Percentiles rank a stretch among this genome's conserved stretches.
Conservation (phyloP, 2,888 invertebrate genomes). For the Lasiommata megera region DNA sequence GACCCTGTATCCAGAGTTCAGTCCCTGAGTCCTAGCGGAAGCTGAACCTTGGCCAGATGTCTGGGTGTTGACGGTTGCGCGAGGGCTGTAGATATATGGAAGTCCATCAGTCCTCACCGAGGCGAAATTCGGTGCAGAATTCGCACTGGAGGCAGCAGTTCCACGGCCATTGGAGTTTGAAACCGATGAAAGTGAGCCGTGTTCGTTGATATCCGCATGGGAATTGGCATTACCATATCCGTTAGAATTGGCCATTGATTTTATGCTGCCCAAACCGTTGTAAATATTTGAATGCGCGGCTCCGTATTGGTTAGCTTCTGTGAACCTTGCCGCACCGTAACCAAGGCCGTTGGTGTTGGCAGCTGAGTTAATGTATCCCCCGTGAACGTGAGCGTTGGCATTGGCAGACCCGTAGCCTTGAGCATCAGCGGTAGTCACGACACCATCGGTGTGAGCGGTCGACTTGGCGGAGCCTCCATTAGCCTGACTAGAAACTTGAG, state of each 20-base stretch:
- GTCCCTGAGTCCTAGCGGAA: conserved; percentile 50
- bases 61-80: conserved; percentile 50
- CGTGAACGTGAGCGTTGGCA: conserved; percentile 49
- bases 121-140: conserved; percentile 17
- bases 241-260: conserved; percentile 35
- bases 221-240: conserved; percentile 29
- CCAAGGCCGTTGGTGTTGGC: conserved; percentile 42
- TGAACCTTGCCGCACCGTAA: conserved; percentile 40
- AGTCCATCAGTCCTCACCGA: conserved; percentile 7
- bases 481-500: conserved; percentile 39
- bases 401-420: conserved; percentile 45
- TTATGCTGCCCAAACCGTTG: conserved; percentile 31
- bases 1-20: conserved; percentile 51
- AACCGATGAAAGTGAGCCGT: conserved; percentile 26
- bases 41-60: conserved; percentile 55
- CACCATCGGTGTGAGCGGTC: conserved; percentile 40
- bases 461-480: conserved; percentile 39
- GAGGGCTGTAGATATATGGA: conserved; percentile 38
- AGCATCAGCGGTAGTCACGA: conserved; percentile 46
- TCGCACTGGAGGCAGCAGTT: conserved; percentile 42
- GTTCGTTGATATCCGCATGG: conserved; percentile 31
- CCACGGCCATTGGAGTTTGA: conserved; percentile 41
- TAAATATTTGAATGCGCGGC: conserved; percentile 32
- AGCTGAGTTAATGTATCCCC: conserved; percentile 44
- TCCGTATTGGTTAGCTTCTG: conserved; percentile 37